A percentile compares a stretch with the other conserved stretches of the same genome.
phyloP scores from a whole-genome alignment of 1,140 invertebrate genomes.

The Pygmarrhopalites habei region DNA sequence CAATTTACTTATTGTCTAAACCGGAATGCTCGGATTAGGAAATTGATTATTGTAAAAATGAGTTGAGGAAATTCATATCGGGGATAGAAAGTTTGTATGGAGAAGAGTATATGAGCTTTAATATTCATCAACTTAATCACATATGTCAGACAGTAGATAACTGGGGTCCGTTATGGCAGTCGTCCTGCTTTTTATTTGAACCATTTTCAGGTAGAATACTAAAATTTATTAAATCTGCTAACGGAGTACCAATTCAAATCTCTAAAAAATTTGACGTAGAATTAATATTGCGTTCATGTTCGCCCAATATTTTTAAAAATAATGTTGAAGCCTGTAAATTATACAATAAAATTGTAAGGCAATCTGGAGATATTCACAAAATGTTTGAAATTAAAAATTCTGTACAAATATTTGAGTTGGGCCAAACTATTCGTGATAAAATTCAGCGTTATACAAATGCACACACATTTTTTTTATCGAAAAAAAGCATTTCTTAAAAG shows the following conservation, averaged over 20 bases:
- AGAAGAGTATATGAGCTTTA: constrained; percentile 27
- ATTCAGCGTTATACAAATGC: no score
- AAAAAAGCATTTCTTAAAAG: no score
- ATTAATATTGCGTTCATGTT: no score
- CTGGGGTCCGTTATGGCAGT: constrained; percentile 36
- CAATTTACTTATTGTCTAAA: not conserved
- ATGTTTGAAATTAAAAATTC: no score
- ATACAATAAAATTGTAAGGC: no score
- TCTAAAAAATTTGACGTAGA: no score
- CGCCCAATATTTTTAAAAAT: no score
- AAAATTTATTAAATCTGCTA: constrained; percentile 6
- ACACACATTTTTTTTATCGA: no score
- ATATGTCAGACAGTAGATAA: constrained; percentile 23
- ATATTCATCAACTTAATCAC: constrained; percentile 35
- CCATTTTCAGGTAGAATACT: constrained; percentile 23
- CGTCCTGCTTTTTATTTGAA: constrained; percentile 38
- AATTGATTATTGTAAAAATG: not conserved
- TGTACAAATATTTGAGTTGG: no score
- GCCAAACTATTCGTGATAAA: no score
- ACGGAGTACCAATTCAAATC: constrained; percentile 2
- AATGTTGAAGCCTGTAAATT: no score
- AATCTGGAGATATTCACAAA: no score
- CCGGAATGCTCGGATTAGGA: not conserved
- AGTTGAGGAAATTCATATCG: constrained; percentile 17
- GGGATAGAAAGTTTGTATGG: constrained; percentile 27